A percentile compares a stretch with the other conserved stretches of the same genome.
phyloP scores from a whole-genome alignment of 2,797 vertebrate genomes.

The Hapalemur alaotrensis region DNA sequence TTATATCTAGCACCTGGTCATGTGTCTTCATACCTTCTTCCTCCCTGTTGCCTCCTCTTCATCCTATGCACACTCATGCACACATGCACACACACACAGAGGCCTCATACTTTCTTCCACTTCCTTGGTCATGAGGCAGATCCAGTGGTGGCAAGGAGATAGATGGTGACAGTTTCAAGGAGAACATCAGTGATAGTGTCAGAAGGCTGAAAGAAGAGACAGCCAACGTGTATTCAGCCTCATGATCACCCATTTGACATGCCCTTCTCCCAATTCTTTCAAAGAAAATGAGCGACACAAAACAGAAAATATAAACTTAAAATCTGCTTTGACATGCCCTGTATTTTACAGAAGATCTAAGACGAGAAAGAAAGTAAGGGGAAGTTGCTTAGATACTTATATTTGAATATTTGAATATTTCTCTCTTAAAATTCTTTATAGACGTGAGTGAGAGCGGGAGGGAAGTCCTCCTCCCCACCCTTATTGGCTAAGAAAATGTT shows the following conservation, averaged over 20 bases:
- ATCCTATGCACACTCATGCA: no score
- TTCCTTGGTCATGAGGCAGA: neutral
- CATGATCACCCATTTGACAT: neutral
- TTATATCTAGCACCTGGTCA: neutral
- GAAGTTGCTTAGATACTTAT: neutral
- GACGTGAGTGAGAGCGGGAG: neutral
- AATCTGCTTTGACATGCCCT: neutral
- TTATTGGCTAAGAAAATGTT: neutral
- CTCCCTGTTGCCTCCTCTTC: neutral
- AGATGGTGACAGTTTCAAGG: slow-evolving; percentile 30
- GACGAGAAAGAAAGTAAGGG: neutral
- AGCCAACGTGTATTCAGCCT: slow-evolving; percentile 51
- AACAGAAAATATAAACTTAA: slow-evolving; percentile 10
- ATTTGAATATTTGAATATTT: neutral
- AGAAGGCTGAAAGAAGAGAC: slow-evolving; percentile 63
- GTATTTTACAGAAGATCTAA: slow-evolving; percentile 14
- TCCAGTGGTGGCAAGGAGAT: slow-evolving; percentile 63
- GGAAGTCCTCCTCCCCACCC: neutral
- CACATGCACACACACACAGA: no score
- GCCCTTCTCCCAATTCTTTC: neutral
- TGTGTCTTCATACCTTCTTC: neutral
- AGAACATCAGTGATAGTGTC: neutral
- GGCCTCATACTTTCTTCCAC: neutral
- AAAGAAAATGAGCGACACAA: slow-evolving; percentile 50
- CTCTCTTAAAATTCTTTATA: neutral